A percentile compares a stretch with the other conserved stretches of the same genome.
Conservation (phyloP, 1,140 invertebrate species). For the Drosophila yakuba region DNA sequence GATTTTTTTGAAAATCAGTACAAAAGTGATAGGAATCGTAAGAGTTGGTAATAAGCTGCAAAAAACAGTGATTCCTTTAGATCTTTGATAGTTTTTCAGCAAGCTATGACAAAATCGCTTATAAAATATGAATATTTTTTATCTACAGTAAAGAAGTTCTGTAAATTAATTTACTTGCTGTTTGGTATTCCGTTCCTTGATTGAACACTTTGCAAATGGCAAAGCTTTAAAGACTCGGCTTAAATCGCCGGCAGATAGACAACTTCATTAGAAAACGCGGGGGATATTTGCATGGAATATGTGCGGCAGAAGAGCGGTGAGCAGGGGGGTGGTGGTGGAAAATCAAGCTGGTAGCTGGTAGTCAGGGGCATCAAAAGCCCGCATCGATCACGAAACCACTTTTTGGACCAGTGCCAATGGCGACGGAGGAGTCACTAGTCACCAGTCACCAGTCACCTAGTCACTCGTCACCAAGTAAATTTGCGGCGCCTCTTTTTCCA, state of each 20-base stretch:
- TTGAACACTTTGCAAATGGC: conserved; percentile 4
- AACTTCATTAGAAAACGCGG: background rate
- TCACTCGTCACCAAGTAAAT: conserved; percentile 36
- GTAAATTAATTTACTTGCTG: too few relatives aligned
- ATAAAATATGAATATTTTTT: too few relatives aligned
- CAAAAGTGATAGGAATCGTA: too few relatives aligned
- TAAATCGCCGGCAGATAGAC: conserved; percentile 1
- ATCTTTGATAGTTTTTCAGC: too few relatives aligned
- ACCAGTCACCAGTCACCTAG: conserved; percentile 23
- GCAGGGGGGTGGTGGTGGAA: background rate
- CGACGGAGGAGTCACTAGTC: conserved; percentile 10
- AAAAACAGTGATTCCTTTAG: too few relatives aligned
- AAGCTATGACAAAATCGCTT: too few relatives aligned
- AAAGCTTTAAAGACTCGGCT: background rate
- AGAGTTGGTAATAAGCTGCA: too few relatives aligned
- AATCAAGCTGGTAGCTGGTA: conserved; percentile 9
- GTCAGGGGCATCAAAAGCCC: conserved; percentile 13
- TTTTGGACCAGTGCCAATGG: conserved; percentile 47
- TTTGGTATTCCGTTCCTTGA: conserved; percentile 1
- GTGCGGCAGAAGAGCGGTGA: conserved; percentile 3
- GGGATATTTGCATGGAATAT: conserved; percentile 68
- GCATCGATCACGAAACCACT: conserved; percentile 44
- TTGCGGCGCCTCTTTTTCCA: conserved; percentile 34
- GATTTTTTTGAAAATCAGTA: too few relatives aligned
- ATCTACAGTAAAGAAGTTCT: too few relatives aligned